These are phyloP conservation scores for Megaleporinus macrocephalus DNA, from an alignment of 2,113 vertebrate genomes.

Conservation along the genomic window DNA sequence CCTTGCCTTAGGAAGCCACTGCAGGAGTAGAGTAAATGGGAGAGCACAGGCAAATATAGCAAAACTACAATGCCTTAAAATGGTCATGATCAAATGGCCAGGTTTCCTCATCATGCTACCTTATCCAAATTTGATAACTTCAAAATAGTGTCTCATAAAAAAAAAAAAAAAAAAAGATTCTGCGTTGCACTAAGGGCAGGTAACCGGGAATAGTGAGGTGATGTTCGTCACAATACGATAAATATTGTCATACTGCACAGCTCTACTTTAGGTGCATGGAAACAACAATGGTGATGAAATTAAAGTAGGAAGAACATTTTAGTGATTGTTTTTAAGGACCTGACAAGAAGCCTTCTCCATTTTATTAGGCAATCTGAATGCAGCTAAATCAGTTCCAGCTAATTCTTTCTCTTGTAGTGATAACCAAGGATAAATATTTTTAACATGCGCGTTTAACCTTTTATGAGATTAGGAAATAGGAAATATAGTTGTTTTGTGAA, in stretches of 20 bases:
- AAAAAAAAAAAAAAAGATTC: no score
- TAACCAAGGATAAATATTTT: no score
- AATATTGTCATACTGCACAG: no score
- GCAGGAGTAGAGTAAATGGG: conserved; percentile 19
- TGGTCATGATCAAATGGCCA: background rate
- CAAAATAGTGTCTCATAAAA: no score
- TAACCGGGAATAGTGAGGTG: no score
- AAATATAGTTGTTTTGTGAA: background rate
- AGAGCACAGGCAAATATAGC: background rate
- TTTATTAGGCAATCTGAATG: background rate
- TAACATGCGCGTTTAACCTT: no score
- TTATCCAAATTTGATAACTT: background rate
- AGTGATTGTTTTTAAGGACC: background rate
- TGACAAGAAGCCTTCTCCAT: background rate
- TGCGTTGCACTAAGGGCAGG: no score
- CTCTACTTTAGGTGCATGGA: no score
- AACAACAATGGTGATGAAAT: no score
- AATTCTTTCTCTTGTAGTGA: background rate
- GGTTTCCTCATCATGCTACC: background rate
- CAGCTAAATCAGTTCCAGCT: background rate
- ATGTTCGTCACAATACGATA: no score
- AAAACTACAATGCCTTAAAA: background rate
- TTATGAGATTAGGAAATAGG: no score
- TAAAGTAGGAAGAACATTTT: background rate
- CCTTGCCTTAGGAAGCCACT: conserved; percentile 61